Conservation (phyloP, 2,797 vertebrate species). For the Hippoglossus hippoglossus region DNA sequence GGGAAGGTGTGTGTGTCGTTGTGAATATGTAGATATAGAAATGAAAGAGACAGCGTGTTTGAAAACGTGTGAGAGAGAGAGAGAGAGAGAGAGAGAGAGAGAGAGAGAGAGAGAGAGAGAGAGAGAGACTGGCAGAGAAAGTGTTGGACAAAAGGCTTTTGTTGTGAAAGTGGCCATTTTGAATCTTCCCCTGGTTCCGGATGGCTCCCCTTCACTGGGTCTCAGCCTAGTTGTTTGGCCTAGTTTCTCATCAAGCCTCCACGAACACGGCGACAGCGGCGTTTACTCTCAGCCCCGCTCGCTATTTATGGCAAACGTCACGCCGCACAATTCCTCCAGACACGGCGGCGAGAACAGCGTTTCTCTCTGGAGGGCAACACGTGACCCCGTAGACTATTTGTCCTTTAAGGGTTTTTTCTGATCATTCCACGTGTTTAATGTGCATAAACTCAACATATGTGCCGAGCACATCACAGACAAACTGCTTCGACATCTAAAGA, state of each 20-base stretch:
- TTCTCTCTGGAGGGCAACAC: neutral
- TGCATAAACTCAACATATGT: too few species aligned
- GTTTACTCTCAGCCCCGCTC: conserved; percentile 35
- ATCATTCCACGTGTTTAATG: too few species aligned
- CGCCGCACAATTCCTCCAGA: conserved; percentile 24
- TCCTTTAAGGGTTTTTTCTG: neutral
- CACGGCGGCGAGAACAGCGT: neutral
- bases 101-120: neutral
- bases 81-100: neutral
- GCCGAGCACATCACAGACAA: too few species aligned
- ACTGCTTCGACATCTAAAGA: too few species aligned
- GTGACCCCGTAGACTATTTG: conserved; percentile 3
- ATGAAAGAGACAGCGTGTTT: too few species aligned
- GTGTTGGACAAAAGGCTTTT: conserved; percentile 81
- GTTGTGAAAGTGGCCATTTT: conserved; percentile 72
- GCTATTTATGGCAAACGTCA: conserved; percentile 49
- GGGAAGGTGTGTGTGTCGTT: too few species aligned
- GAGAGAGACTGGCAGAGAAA: conserved; percentile 1
- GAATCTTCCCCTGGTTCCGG: conserved; percentile 58
- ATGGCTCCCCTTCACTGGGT: conserved; percentile 53
- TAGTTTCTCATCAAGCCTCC: conserved; percentile 52
- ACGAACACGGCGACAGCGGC: conserved; percentile 14
- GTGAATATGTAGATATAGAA: too few species aligned
- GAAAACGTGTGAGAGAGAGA: too few species aligned
- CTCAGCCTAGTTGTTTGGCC: conserved; percentile 56